Base-by-base conservation (phyloP, 2,113 vertebrate genomes). In the Cyanistes caeruleus region DNA sequence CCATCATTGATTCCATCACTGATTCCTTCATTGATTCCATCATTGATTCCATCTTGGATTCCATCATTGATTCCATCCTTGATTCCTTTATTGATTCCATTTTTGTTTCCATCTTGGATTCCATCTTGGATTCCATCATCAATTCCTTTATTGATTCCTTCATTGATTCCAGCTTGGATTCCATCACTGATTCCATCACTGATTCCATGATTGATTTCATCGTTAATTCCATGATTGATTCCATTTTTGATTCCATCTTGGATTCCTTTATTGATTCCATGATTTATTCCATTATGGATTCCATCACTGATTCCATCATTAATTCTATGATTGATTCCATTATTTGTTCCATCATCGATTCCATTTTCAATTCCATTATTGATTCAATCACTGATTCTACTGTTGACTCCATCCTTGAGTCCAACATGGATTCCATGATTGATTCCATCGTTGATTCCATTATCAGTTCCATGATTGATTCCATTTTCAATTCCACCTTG, bases 161-260 rank as follows among this genome's bases (percentile, higher is more conserved):
- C 8, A 41, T 23, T 22, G 7, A 44, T 65, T 44, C 20, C 28
- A 10, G n/a, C n/a, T n/a, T n/a, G n/a, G n/a, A n/a, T n/a, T n/a
- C n/a, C n/a, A n/a, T 10, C 1, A 11, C 22, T 11, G 5, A 8
- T 63, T 63, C 37, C 27, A 3, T 8, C 28, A 1, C 3, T 1
- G 11, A 19, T n/a, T 48, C 64, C 44, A 10, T 7, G 3, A 5
- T 20, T 3, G 10, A 19, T 49, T 51, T 27, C 35, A 5, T 9
- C 0, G 3, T 7, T 10, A 4, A 10, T 53, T 53, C 27, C 20
- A 9, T 13, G 1, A 8, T 10, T 6, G 8, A 10, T 14, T 33
- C 37, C 68, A 4, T 17, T 1, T 2, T 6, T 14, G 35, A 22
- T 30, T 22, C 33, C n/a, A 1, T 28, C 3, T 6, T 27, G 11